Percentiles rank a stretch among this genome's conserved stretches.
phyloP scores from a whole-genome alignment of 2,797 vertebrate species.

The Schizopygopsis pylzovi region DNA sequence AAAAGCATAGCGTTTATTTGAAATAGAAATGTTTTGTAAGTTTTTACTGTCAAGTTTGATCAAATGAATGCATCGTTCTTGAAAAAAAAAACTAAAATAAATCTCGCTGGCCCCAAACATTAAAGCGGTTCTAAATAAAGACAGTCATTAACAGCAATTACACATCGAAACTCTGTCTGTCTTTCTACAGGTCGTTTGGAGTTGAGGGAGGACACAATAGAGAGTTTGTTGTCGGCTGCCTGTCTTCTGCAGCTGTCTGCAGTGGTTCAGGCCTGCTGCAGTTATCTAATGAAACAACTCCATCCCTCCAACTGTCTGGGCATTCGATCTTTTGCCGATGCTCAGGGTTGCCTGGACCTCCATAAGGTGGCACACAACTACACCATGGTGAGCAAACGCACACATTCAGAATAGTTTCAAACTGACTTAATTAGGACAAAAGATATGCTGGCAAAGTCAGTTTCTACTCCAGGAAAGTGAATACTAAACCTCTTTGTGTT shows the following conservation, averaged over 20 bases:
- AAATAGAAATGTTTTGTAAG: neutral
- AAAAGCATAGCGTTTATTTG: neutral
- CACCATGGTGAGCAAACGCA: slow-evolving; percentile 87
- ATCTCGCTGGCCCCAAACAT: neutral
- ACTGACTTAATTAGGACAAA: neutral
- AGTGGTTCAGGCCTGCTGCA: slow-evolving; percentile 96
- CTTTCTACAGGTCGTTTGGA: slow-evolving; percentile 87
- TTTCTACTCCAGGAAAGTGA: neutral
- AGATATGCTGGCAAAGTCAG: slow-evolving; percentile 15
- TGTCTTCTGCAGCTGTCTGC: slow-evolving; percentile 95
- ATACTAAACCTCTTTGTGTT: slow-evolving; percentile 22
- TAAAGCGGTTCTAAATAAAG: neutral
- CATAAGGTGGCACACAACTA: slow-evolving; percentile 95
- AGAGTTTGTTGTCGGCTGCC: slow-evolving; percentile 93
- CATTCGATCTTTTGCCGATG: slow-evolving; percentile 95
- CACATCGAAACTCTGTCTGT: neutral
- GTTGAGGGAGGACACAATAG: slow-evolving; percentile 95
- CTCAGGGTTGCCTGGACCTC: slow-evolving; percentile 94
- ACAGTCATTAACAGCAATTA: neutral
- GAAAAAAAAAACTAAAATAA: neutral
- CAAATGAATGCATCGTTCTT: neutral
- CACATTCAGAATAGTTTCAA: slow-evolving; percentile 6
- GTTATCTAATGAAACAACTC: slow-evolving; percentile 96
- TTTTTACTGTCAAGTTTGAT: neutral
- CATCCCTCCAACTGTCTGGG: slow-evolving; percentile 98